phyloP scores from a whole-genome alignment of 2,113 vertebrate species.

The Chloropsis hardwickii region DNA sequence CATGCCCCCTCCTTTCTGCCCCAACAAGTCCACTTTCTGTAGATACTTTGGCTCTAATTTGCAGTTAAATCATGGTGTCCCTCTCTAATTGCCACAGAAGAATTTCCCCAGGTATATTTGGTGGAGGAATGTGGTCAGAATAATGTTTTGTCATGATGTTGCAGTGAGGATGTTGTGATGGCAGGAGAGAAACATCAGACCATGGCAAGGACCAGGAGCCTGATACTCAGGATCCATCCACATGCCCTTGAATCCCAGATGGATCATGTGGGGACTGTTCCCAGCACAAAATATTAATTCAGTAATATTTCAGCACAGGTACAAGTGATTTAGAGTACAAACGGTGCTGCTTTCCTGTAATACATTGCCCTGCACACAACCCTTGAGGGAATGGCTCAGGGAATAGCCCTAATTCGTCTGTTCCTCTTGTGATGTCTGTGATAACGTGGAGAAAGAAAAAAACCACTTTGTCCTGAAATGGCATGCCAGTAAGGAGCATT shows the following conservation, averaged over 20 bases:
- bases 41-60: background rate
- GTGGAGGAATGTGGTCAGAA: background rate
- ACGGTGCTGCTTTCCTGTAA: background rate
- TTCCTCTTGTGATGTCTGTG: background rate
- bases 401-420: background rate
- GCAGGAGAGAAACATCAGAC: background rate
- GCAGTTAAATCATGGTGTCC: background rate
- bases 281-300: background rate
- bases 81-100: background rate
- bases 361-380: background rate
- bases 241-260: background rate
- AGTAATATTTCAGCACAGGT: conserved; percentile 5
- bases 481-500: background rate
- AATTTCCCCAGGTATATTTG: background rate
- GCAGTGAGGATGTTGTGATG: background rate
- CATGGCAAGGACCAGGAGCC: background rate
- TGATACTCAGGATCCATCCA: background rate
- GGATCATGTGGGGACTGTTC: background rate
- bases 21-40: background rate
- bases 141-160: fast-evolving
- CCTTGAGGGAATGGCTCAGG: background rate
- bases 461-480: background rate
- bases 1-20: background rate
- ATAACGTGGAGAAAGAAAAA: background rate
- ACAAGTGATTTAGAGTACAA: background rate